phyloP scores from a whole-genome alignment of 1,140 invertebrate species.

The Drosophila arawakana region DNA sequence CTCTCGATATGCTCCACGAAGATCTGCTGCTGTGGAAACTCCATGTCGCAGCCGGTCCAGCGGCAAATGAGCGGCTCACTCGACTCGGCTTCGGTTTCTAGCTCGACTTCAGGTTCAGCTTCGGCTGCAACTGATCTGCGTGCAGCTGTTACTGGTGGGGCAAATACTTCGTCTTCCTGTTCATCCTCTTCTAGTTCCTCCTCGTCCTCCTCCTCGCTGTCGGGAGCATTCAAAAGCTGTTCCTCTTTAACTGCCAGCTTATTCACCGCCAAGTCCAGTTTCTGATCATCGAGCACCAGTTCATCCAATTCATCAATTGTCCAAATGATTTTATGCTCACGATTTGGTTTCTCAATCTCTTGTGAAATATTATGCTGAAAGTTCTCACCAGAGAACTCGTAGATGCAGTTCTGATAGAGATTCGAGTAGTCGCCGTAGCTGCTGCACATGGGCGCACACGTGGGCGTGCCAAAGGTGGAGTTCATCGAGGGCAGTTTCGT shows the following conservation, averaged over 20 bases:
- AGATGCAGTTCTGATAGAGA: constrained; percentile 52
- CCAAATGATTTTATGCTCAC: constrained; percentile 82
- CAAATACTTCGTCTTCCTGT: constrained; percentile 58
- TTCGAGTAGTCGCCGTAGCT: constrained; percentile 67
- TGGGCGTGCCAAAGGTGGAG: constrained; percentile 79
- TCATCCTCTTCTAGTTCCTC: constrained; percentile 42
- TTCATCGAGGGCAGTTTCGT: constrained; percentile 76
- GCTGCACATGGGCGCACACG: constrained; percentile 67
- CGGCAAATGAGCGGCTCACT: constrained; percentile 86
- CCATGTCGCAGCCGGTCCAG: constrained; percentile 93
- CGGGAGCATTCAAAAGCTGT: not conserved
- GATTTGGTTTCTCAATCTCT: constrained; percentile 70
- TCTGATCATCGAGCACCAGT: constrained; percentile 52
- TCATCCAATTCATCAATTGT: constrained; percentile 80
- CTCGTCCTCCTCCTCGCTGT: constrained; percentile 38
- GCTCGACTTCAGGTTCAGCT: constrained; percentile 1
- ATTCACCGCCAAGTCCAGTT: constrained; percentile 12
- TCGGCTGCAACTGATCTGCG: constrained; percentile 33
- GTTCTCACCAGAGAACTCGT: constrained; percentile 60
- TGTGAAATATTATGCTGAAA: constrained; percentile 70
- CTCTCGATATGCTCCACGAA: constrained; percentile 96
- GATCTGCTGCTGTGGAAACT: constrained; percentile 91
- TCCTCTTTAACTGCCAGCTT: constrained; percentile 13
- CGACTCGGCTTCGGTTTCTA: constrained; percentile 44
- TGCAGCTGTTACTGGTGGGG: constrained; percentile 20